Evolutionary conservation across 2,888 invertebrate genomes (phyloP).

Genomic region (Sussaba pulchella): DNA sequence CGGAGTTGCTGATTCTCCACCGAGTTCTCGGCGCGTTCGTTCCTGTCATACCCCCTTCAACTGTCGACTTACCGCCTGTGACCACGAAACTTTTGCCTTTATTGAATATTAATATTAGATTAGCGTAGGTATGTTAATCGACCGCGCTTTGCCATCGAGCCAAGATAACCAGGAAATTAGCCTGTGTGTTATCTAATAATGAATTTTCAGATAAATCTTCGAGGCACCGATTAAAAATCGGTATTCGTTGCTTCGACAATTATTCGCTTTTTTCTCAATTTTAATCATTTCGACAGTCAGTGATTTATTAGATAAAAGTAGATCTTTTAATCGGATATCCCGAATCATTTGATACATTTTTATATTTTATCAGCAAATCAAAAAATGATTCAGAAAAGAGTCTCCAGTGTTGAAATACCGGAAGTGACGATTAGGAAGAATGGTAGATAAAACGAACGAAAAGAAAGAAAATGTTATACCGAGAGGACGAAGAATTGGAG

Average conservation of each 20-base stretch:
- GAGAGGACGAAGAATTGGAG: conserved; percentile 38
- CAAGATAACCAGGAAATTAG: conserved; percentile 23
- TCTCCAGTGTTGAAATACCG: conserved; percentile 33
- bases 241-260: background rate
- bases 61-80: conserved; percentile 56
- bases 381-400: too few species aligned
- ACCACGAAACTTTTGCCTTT: conserved; percentile 48
- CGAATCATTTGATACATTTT: too few species aligned
- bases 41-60: conserved; percentile 66
- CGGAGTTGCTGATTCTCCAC: background rate
- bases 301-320: too few species aligned
- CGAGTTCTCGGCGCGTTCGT: conserved; percentile 37
- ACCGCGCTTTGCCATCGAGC: conserved; percentile 4
- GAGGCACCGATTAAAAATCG: background rate
- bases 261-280: too few species aligned
- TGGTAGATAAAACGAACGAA: background rate
- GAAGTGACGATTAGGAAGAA: conserved; percentile 2
- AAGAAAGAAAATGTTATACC: background rate
- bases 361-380: too few species aligned
- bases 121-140: conserved; percentile 44
- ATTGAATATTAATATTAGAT: conserved; percentile 67
- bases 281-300: too few species aligned
- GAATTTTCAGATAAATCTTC: background rate
- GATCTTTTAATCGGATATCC: too few species aligned
- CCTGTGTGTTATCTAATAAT: background rate